These are phyloP conservation scores for Thyatira batis DNA, from an alignment of 2,888 invertebrate species.

Conservation along the genomic window DNA sequence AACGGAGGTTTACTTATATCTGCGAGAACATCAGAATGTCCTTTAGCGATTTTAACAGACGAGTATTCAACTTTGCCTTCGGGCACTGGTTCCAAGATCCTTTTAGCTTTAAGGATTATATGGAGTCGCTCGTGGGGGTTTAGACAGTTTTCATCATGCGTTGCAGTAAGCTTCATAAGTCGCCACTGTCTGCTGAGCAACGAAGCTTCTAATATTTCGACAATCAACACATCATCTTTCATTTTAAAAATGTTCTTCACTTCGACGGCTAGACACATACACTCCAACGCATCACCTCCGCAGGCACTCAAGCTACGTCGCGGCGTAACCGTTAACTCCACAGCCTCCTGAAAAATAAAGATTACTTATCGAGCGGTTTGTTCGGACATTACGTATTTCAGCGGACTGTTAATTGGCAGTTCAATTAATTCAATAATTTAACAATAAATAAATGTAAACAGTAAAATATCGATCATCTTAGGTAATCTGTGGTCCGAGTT, in stretches of 20 bases:
- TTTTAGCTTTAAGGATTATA: conserved; percentile 60
- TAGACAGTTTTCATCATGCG: conserved; percentile 49
- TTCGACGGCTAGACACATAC: conserved; percentile 85
- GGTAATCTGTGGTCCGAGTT: no score
- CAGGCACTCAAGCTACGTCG: conserved; percentile 72
- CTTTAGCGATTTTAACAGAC: conserved; percentile 53
- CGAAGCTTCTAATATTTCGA: conserved; percentile 83
- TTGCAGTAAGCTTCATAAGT: conserved; percentile 65
- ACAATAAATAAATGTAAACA: no score
- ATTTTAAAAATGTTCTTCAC: conserved; percentile 86
- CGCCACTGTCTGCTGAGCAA: conserved; percentile 85
- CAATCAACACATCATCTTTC: conserved; percentile 82
- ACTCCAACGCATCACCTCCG: conserved; percentile 68
- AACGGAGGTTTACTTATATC: conserved; percentile 53
- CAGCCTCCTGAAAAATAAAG: conserved; percentile 71
- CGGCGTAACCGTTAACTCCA: conserved; percentile 80
- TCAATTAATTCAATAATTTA: no score
- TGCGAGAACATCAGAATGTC: conserved; percentile 41
- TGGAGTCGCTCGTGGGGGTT: conserved; percentile 66
- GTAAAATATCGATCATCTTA: no score
- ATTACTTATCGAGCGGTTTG: no score
- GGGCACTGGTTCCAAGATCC: conserved; percentile 43
- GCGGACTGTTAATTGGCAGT: no score
- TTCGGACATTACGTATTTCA: no score
- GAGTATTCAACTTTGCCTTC: conserved; percentile 58